Percentiles rank a stretch among this genome's conserved stretches.
These are phyloP conservation scores for Vireo altiloquus DNA, from an alignment of 2,113 vertebrate genomes.

Conservation along the genomic window DNA sequence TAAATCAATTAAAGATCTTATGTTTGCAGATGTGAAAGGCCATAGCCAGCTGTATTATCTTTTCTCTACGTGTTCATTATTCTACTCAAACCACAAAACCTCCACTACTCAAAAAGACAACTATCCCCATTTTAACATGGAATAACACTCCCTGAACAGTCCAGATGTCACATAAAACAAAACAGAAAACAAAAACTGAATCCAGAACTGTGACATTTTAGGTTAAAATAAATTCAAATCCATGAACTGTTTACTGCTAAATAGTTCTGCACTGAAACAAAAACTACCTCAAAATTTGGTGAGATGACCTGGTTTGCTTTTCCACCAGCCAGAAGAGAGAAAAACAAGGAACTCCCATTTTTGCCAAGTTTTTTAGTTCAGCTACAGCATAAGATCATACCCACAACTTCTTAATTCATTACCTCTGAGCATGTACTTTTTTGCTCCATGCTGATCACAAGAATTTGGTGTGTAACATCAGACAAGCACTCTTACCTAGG, in stretches of 20 bases:
- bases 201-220: neutral
- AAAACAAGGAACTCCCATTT: neutral
- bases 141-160: neutral
- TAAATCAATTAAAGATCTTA: slow-evolving; percentile 3
- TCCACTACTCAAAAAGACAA: neutral
- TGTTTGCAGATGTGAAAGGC: neutral
- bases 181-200: neutral
- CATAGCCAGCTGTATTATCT: neutral
- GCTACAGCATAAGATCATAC: neutral
- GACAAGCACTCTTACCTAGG: neutral
- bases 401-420: neutral
- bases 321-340: neutral
- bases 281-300: neutral
- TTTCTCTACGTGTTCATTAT: neutral
- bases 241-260: neutral
- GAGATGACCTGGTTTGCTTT: neutral
- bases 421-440: neutral
- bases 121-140: neutral
- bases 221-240: neutral
- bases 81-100: neutral
- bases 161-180: neutral
- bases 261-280: neutral
- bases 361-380: neutral
- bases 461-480: neutral
- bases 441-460: neutral